These are phyloP conservation scores for Corythornis vintsioides DNA, from an alignment of 2,113 vertebrate genomes.

Conservation along the genomic window DNA sequence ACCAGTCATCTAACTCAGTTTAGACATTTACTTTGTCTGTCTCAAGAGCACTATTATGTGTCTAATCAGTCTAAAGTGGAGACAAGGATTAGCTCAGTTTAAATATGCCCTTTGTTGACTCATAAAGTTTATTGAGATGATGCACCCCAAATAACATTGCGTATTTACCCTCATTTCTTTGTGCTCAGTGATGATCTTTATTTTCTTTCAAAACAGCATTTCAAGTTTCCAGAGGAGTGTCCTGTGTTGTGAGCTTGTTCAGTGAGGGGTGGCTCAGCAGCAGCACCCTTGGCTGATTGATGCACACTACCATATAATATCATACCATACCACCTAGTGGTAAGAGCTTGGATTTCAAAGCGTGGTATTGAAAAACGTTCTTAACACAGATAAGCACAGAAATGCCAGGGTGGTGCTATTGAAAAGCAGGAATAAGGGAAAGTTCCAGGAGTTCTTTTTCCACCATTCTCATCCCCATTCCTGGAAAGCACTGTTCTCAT, in stretches of 20 bases:
- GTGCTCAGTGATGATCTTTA: background rate
- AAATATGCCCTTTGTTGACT: background rate
- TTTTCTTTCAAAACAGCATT: background rate
- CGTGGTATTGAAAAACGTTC: background rate
- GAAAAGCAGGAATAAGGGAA: background rate
- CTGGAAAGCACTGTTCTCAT: background rate
- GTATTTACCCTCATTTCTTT: background rate
- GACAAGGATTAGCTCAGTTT: background rate
- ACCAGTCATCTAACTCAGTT: background rate
- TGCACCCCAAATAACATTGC: background rate
- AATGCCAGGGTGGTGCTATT: accelerated
- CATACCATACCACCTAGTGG: background rate
- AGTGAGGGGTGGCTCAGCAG: background rate
- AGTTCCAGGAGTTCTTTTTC: background rate
- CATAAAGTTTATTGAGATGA: background rate
- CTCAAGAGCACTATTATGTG: background rate
- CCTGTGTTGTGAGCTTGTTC: background rate
- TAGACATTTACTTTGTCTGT: background rate
- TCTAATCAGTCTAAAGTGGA: background rate
- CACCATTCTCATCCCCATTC: background rate
- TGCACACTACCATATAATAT: no score
- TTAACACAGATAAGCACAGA: background rate
- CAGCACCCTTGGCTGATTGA: background rate
- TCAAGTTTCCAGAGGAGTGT: background rate
- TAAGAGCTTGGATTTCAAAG: background rate